Base-by-base conservation (phyloP, 2,113 vertebrate genomes). In the Nyctereutes procyonoides region DNA sequence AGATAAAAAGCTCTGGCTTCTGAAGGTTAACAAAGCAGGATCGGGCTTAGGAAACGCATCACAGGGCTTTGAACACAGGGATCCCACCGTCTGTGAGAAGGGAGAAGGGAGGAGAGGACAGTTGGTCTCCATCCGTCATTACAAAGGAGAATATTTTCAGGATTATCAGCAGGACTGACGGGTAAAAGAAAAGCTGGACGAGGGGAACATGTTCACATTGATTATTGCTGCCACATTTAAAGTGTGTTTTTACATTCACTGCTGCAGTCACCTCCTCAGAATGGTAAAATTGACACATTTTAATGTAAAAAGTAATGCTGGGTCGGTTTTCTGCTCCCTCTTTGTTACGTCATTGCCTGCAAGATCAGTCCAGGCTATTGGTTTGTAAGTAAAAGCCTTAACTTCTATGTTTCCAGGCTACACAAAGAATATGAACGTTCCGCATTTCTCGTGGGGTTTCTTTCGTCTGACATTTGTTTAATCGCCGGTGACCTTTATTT, bases 81-180 rank as follows among this genome's bases (percentile, higher is more conserved):
- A 28, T 26, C 62, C 22, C 69, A 62, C 55, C 17, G 0, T 35
- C 7, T 30, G 22, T 26, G 28, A 16, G 51, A n/a, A 35, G 30
- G 6, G 48, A 90, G 48, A 58, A 89, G 14, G 60, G 60, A 83
- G 51, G 28, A 22, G 14, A 63, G 28, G 10, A 16, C 13, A 13
- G 0, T 1, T 14, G 4, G 19, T 30, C 30, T 62, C 79, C 74
- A 71, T 5, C 28, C n/a, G 4, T 2, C 79, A 10, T 0, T 22
- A 10, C 22, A 12, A 32, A 81, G 53, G 26, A 35, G 32, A 56
- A 12, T 16, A 22, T 53, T n/a, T 56, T 62, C 63, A 38, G 5
- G 22, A 85, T 22, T 24, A 32, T 58, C n/a, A 95, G 32, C n/a
- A 13, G 19, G 19, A 67, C 11, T n/a, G 17, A n/a, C 3, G 26